These are phyloP conservation scores for Sebastes itinus DNA, from an alignment of 2,797 vertebrate species.

Conservation along the genomic window DNA sequence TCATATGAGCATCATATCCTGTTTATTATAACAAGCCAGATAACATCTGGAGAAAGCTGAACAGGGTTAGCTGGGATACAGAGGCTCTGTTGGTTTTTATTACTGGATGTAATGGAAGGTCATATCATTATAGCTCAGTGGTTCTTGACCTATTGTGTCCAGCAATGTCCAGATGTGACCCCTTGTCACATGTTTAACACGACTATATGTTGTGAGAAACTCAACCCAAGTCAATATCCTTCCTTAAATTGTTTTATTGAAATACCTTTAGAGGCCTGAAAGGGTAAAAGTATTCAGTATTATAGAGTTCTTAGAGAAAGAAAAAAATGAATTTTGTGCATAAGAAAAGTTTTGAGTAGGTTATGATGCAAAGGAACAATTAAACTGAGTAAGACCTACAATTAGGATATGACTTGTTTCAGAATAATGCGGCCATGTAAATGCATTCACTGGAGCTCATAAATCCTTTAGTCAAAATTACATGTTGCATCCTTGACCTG, in stretches of 20 bases:
- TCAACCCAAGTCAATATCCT: background rate
- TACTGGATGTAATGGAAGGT: background rate
- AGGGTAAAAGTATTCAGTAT: background rate
- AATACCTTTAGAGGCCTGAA: background rate
- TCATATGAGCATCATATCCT: constrained; percentile 40
- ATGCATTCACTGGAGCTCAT: constrained; percentile 7
- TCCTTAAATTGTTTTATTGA: background rate
- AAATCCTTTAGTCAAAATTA: constrained; percentile 42
- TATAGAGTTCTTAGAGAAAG: background rate
- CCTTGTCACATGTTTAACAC: background rate
- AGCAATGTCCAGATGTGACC: background rate
- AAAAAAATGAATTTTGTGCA: background rate
- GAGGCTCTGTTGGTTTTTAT: background rate
- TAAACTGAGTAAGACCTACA: background rate
- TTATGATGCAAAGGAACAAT: background rate
- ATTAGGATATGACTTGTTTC: background rate
- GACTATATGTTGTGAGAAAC: background rate
- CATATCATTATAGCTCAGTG: background rate
- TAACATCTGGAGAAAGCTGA: constrained; percentile 24
- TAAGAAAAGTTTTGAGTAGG: background rate
- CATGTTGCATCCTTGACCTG: constrained; percentile 35
- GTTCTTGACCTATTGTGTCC: background rate
- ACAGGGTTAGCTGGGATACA: background rate
- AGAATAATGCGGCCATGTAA: background rate
- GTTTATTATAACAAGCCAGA: constrained; percentile 49